Percentiles rank a stretch among this genome's conserved stretches.
Evolutionary conservation across 2,888 invertebrate genomes (phyloP).

Genomic region (Thereva unica): DNA sequence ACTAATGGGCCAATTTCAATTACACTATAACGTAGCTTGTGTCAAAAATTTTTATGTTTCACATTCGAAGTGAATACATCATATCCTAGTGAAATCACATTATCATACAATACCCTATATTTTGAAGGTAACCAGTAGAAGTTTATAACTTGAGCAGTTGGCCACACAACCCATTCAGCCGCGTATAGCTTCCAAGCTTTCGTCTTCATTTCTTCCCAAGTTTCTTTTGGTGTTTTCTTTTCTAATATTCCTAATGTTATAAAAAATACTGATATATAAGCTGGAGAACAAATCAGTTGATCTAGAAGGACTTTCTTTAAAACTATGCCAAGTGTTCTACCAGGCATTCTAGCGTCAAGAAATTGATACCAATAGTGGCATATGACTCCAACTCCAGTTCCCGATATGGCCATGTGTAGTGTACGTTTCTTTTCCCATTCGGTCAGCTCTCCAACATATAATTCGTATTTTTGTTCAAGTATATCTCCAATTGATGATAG

Average conservation of each 20-base stretch:
- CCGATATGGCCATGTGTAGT: constrained; percentile 76
- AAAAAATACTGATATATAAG: constrained; percentile 78
- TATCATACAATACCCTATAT: constrained; percentile 86
- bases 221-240: constrained; percentile 63
- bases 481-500: constrained; percentile 80
- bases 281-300: constrained; percentile 81
- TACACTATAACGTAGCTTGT: too few species aligned
- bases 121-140: constrained; percentile 83
- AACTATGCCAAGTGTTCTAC: constrained; percentile 60
- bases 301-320: constrained; percentile 80
- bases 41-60: constrained; percentile 61
- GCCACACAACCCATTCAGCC: constrained; percentile 93
- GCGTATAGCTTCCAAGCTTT: constrained; percentile 79
- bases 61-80: constrained; percentile 84
- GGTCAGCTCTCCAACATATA: constrained; percentile 61
- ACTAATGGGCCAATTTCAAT: too few species aligned
- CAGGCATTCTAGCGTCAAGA: constrained; percentile 73
- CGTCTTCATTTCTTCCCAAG: constrained; percentile 68
- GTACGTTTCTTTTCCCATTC: constrained; percentile 68
- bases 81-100: constrained; percentile 80
- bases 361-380: constrained; percentile 87
- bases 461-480: constrained; percentile 80
- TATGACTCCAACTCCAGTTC: constrained; percentile 74
- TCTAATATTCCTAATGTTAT: constrained; percentile 75
- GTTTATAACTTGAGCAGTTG: constrained; percentile 89